Conservation (phyloP, 1,140 invertebrate genomes). For the Trachymyrmex septentrionalis region DNA sequence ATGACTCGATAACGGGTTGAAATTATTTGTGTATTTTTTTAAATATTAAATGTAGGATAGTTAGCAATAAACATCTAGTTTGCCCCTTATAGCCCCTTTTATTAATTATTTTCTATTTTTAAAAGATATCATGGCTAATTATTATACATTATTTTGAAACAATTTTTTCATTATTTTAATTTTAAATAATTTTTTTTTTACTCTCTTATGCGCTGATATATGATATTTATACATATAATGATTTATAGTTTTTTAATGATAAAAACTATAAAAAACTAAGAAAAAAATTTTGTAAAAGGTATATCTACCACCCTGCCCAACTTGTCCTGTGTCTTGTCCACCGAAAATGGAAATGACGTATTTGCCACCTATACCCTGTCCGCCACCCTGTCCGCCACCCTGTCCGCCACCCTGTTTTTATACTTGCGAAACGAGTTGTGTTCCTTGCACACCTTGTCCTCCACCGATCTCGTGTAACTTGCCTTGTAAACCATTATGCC, state of each 20-base stretch:
- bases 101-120: neutral
- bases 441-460: conserved; percentile 71
- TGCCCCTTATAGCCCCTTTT: no score
- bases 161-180: conserved; percentile 2
- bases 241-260: neutral
- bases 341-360: conserved; percentile 72
- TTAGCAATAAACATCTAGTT: no score
- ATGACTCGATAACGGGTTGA: no score
- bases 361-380: conserved; percentile 41
- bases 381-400: no score
- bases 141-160: neutral
- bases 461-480: conserved; percentile 64
- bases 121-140: neutral
- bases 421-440: conserved; percentile 66
- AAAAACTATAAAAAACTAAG: neutral
- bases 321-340: conserved; percentile 70
- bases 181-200: neutral
- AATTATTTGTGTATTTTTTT: no score
- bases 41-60: no score
- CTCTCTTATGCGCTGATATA: neutral
- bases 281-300: conserved; percentile 56
- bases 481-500: conserved; percentile 58
- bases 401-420: conserved; percentile 60
- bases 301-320: conserved; percentile 72
- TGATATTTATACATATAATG: neutral